phyloP scores from a whole-genome alignment of 2,888 invertebrate genomes.

The Diabrotica balteata region DNA sequence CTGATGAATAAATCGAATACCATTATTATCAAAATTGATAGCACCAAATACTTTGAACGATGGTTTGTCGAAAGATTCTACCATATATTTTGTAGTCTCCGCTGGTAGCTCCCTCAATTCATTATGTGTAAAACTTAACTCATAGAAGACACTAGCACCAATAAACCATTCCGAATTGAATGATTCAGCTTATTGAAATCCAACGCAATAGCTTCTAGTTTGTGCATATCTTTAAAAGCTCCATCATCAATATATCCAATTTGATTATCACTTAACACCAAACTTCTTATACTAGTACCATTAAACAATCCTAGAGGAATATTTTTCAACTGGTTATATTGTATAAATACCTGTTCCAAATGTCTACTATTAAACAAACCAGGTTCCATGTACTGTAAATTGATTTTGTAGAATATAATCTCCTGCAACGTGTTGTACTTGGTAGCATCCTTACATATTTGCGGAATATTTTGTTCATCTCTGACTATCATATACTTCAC shows the following conservation, averaged over 20 bases:
- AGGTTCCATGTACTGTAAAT: slow-evolving; percentile 40
- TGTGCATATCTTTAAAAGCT: slow-evolving; percentile 36
- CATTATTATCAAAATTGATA: slow-evolving; percentile 39
- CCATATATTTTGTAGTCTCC: slow-evolving; percentile 33
- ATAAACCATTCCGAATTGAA: slow-evolving; percentile 36
- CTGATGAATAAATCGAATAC: slow-evolving; percentile 34
- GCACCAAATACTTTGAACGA: slow-evolving; percentile 28
- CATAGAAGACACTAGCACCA: slow-evolving; percentile 33
- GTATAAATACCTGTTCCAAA: slow-evolving; percentile 33
- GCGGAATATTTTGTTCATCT: slow-evolving; percentile 23
- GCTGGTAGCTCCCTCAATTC: slow-evolving; percentile 33
- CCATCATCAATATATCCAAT: slow-evolving; percentile 32
- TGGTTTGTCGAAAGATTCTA: slow-evolving; percentile 24
- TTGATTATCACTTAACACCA: slow-evolving; percentile 34
- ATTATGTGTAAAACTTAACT: slow-evolving; percentile 34
- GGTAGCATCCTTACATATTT: slow-evolving; percentile 31
- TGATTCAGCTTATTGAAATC: slow-evolving; percentile 34
- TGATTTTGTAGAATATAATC: slow-evolving; percentile 34
- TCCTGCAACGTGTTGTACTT: slow-evolving; percentile 26
- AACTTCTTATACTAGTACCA: slow-evolving; percentile 34
- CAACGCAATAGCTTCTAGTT: slow-evolving; percentile 38
- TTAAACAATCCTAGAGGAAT: slow-evolving; percentile 35
- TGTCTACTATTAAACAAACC: slow-evolving; percentile 35
- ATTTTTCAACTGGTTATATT: slow-evolving; percentile 29
- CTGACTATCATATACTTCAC: slow-evolving; percentile 25